Percentiles rank a stretch among this genome's conserved stretches.
Evolutionary conservation across 1,140 invertebrate species (phyloP).

Genomic region (Reticulitermes speratus): DNA sequence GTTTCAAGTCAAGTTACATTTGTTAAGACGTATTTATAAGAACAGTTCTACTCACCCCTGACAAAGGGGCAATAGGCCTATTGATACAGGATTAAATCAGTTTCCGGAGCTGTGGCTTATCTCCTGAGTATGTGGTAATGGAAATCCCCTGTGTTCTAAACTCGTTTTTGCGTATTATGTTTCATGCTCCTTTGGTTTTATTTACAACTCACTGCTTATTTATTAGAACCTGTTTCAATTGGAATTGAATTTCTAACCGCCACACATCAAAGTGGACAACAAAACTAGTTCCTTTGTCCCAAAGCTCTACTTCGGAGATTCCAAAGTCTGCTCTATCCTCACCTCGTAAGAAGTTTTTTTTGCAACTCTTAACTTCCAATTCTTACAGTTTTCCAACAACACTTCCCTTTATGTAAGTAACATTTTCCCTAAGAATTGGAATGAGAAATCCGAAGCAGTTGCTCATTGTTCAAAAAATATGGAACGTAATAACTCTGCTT

Average conservation of each 20-base stretch:
- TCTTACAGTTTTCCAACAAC: background rate
- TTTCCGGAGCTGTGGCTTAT: background rate
- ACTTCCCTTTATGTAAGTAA: background rate
- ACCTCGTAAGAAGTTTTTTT: background rate
- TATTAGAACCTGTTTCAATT: background rate
- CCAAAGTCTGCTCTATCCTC: background rate
- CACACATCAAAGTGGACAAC: slow-evolving; percentile 10
- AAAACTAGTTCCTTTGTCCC: background rate
- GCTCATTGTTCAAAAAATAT: background rate
- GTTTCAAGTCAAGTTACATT: background rate
- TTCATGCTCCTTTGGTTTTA: background rate
- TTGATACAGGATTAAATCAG: background rate
- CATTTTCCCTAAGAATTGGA: background rate
- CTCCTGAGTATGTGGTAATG: background rate
- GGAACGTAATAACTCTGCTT: background rate
- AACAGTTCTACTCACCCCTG: background rate
- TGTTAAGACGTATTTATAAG: background rate
- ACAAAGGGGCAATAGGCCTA: background rate
- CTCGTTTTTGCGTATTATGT: background rate
- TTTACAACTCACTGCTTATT: background rate
- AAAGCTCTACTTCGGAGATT: background rate
- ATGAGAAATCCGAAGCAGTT: background rate
- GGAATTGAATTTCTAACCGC: background rate
- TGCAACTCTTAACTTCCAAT: background rate
- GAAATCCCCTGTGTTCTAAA: background rate